These are phyloP conservation scores for Hypomesus transpacificus DNA, from an alignment of 2,113 vertebrate genomes.

Conservation along the genomic window DNA sequence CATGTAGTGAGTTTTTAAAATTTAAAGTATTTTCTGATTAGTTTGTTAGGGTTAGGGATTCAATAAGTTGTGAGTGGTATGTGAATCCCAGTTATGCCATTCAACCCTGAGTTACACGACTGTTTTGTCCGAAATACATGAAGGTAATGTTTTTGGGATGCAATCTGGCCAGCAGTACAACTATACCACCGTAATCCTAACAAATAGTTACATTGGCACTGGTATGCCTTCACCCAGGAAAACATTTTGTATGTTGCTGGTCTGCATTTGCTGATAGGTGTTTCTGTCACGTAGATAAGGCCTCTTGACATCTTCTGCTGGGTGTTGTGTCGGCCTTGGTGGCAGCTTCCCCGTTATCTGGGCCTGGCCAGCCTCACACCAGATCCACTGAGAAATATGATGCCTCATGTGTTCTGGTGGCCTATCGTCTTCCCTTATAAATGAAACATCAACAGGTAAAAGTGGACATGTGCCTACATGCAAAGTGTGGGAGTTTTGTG, in stretches of 20 bases:
- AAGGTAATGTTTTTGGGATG: no score
- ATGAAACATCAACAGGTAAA: slow-evolving; percentile 62
- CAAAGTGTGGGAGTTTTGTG: slow-evolving; percentile 4
- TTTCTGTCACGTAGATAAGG: slow-evolving; percentile 43
- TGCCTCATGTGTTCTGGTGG: slow-evolving; percentile 57
- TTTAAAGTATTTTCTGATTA: no score
- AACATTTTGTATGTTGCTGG: background rate
- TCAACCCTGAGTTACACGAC: no score
- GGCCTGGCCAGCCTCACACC: slow-evolving; percentile 50
- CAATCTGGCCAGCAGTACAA: no score
- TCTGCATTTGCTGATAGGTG: slow-evolving; percentile 42
- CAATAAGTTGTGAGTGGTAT: no score
- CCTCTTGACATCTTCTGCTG: slow-evolving; percentile 60
- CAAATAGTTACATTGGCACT: no score
- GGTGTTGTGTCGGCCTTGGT: slow-evolving; percentile 64
- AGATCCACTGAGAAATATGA: slow-evolving; percentile 52
- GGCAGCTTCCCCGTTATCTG: slow-evolving; percentile 69
- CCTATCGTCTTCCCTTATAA: slow-evolving; percentile 47
- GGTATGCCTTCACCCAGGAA: no score
- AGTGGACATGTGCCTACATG: background rate
- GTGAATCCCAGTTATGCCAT: no score
- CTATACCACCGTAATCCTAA: no score
- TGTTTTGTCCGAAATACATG: no score
- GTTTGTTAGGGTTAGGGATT: no score
- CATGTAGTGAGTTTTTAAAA: no score